phyloP scores from a whole-genome alignment of 2,797 vertebrate genomes.

The Apogon hyalosoma region DNA sequence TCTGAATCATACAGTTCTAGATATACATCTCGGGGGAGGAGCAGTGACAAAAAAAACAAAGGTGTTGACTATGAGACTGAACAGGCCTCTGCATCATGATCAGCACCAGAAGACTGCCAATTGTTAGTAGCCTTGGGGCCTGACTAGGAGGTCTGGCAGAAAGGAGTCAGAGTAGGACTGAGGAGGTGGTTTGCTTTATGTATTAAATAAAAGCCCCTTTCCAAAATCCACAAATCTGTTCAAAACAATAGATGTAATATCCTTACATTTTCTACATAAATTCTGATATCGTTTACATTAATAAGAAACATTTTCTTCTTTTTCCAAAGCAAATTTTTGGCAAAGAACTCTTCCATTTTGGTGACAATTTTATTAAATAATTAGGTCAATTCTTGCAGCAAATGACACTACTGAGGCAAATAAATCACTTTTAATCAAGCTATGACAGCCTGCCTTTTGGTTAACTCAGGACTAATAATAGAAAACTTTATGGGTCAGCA shows the following conservation, averaged over 20 bases:
- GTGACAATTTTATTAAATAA: slow-evolving; percentile 27
- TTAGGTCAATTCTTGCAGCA: slow-evolving; percentile 12
- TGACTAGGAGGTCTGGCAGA: slow-evolving; percentile 51
- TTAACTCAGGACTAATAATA: neutral
- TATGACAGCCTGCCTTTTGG: neutral
- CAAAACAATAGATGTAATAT: slow-evolving; percentile 1
- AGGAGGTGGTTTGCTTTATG: slow-evolving; percentile 37
- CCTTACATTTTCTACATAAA: neutral
- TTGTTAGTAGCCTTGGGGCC: slow-evolving; percentile 34
- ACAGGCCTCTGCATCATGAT: slow-evolving; percentile 25
- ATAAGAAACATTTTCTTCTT: neutral
- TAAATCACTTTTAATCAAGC: neutral
- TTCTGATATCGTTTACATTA: neutral
- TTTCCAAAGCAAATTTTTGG: neutral
- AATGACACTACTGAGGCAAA: slow-evolving; percentile 24
- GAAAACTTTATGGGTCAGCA: neutral
- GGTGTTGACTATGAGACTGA: slow-evolving; percentile 16
- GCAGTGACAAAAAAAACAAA: slow-evolving; percentile 5
- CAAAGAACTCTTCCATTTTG: slow-evolving; percentile 1
- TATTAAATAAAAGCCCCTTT: slow-evolving; percentile 19
- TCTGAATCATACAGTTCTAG: slow-evolving; percentile 12
- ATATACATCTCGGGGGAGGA: slow-evolving; percentile 23
- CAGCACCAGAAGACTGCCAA: slow-evolving; percentile 43
- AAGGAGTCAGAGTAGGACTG: neutral
- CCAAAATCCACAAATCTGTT: slow-evolving; percentile 22